These are phyloP conservation scores for Prenolepis imparis DNA, from an alignment of 2,888 invertebrate genomes.

Conservation along the genomic window DNA sequence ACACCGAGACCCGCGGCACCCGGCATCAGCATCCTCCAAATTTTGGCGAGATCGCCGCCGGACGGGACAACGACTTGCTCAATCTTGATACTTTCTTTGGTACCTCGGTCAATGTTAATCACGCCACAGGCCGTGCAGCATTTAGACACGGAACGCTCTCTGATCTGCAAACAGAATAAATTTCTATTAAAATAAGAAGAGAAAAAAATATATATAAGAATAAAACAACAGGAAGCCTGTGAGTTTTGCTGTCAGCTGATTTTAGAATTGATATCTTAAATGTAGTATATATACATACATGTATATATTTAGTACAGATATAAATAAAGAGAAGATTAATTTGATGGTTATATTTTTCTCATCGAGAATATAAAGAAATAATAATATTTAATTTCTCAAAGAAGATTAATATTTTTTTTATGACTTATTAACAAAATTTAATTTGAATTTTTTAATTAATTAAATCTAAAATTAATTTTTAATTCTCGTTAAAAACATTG, in stretches of 20 bases:
- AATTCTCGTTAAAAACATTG: not conserved
- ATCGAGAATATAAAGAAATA: not conserved
- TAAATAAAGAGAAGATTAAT: not conserved
- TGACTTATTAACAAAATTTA: not conserved
- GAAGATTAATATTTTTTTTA: not conserved
- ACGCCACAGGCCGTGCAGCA: slow-evolving; percentile 67
- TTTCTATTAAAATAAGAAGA: not conserved
- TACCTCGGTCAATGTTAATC: slow-evolving; percentile 72
- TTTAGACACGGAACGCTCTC: slow-evolving; percentile 55
- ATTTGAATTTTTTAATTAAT: not conserved
- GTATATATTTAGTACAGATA: not conserved
- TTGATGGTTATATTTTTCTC: not conserved
- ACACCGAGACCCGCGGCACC: slow-evolving; percentile 87
- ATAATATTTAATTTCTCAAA: not conserved
- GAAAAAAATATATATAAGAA: not conserved
- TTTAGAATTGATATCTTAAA: not conserved
- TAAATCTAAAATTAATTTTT: not conserved
- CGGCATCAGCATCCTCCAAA: slow-evolving; percentile 87
- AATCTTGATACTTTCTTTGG: slow-evolving; percentile 74
- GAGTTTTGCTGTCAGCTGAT: not conserved
- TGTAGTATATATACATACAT: no score
- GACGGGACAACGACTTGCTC: slow-evolving; percentile 75
- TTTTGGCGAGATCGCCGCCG: slow-evolving; percentile 80
- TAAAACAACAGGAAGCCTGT: not conserved
- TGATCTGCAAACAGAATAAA: slow-evolving; percentile 47